Evolutionary conservation across 2,797 vertebrate species (phyloP), one percentile per base, ranked within the genome.

Genomic region (Typhlichthys eigenmanni): DNA sequence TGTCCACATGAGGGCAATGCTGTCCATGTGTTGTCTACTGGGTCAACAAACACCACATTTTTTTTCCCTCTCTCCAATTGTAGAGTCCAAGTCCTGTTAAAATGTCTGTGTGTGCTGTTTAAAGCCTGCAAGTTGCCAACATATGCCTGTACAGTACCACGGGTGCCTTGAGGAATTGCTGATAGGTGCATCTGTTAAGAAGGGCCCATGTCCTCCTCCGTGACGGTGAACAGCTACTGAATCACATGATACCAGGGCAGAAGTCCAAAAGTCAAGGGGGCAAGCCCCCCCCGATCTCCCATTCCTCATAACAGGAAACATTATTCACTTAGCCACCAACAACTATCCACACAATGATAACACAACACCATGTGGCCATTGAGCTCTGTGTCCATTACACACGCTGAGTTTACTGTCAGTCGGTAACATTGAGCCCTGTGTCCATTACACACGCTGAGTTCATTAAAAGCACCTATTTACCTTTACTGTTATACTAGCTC

Each of bases 1-100:
- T 0, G 53, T 67, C 78, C 81, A 48, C 70, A 55, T 13, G 71
- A 50, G 14, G 80, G 72, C 14, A 60, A 3, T 59, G 49, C 4
- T 58, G 56, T 32, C 10, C 47, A 61, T 53, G 17, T 9, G 55
- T 19, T 19, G 19, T 19, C 19, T 19, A 19, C 19, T 19, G 19
- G 19, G 19, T 19, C 19, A 19, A 19, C 1, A 19, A 19, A 19
- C 19, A 19, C 19, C 19, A 2, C 19, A 19, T 19, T 19, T 38
- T 38, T 34, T 38, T 4, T 8, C 34, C 34, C 34, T 4, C 34
- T 19, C 19, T 19, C 5, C 34, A 53, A 11, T 53, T 38, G 64
- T n/a, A 61, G 14, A 38, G 43, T 29, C 43, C 2, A 19, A 19
- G 34, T 13, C 7, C 14, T 43, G 14, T 52, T 16, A 32, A 50